A percentile compares a stretch with the other conserved stretches of the same genome.
Conservation (phyloP, 2,797 vertebrate species). For the Chaunax sp. region DNA sequence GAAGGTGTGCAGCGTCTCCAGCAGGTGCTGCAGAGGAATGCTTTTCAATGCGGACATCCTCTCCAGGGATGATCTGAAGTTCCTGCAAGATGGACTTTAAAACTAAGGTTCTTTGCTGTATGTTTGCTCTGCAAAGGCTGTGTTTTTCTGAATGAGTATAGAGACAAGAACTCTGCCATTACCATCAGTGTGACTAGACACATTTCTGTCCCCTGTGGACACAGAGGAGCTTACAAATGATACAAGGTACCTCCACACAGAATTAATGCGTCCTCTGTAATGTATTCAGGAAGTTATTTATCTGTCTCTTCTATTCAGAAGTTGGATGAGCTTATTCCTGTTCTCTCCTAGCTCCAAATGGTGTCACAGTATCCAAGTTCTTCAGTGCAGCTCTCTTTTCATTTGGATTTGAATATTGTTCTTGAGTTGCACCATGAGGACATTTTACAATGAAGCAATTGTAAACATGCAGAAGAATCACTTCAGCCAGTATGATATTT, state of each 20-base stretch:
- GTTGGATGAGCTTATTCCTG: background rate
- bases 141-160: constrained; percentile 26
- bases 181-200: constrained; percentile 26
- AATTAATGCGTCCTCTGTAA: constrained; percentile 14
- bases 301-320: constrained; percentile 25
- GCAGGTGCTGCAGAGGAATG: constrained; percentile 39
- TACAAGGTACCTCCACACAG: constrained; percentile 8
- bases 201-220: constrained; percentile 35
- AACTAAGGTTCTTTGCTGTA: constrained; percentile 19
- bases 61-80: constrained; percentile 42
- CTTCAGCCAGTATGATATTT: constrained; percentile 24
- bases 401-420: constrained; percentile 9
- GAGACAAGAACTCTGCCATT: constrained; percentile 44
- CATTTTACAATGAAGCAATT: constrained; percentile 38
- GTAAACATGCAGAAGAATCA: constrained; percentile 29
- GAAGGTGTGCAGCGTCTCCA: constrained; percentile 24
- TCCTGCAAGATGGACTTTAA: constrained; percentile 36
- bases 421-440: constrained; percentile 3
- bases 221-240: constrained; percentile 3
- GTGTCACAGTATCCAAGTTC: constrained; percentile 20
- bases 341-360: constrained; percentile 1
- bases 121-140: constrained; percentile 29
- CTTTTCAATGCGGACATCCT: constrained; percentile 37
- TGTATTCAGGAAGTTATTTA: constrained; percentile 24
- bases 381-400: constrained; percentile 26